Base-by-base conservation (phyloP, 2,113 vertebrate genomes). In the Gadus macrocephalus region DNA sequence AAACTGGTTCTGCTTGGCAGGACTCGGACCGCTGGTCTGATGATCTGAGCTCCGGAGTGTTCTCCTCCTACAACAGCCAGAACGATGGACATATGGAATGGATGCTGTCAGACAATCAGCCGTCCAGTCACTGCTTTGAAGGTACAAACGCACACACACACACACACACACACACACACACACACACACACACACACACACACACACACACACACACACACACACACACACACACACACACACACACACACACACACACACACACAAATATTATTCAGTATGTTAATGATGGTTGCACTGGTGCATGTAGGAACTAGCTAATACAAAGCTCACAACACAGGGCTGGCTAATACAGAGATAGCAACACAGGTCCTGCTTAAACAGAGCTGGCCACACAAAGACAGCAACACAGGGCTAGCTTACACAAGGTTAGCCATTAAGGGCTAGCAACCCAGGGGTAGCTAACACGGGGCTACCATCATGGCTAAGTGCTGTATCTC, bases 11-110 rank as follows among this genome's bases (percentile, higher is more conserved):
- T 4, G 0, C 38, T 38, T 81, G 62, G 2, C 76, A 96, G 94
- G 93, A 93, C 78, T 94, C 93, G 0, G 92, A 92, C 2, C 92
- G 89, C 75, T 94, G 92, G 5, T 96, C 95, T 0, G 95, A 96
- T 72, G 95, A 95, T n/a, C 90, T 95, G 85, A 98, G 96, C 87
- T 98, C 96, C 0, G 96, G 96, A 5, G 92, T 98, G 27, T 94
- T 96, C 64, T 99, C 96, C 0, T 96, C 96, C 0, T 95, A 93
- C 91, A 90, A 86, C 91, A 96, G 95, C 84, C 94, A 93, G 22
- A 68, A 89, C 0, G 95, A 94, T 0, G 87, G 85, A 5, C 89
- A 91, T 19, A 79, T 93, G 84, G 93, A 95, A 73, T 91, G 93
- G 87, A 83, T 91, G 61, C 89, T 91, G 70, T 91, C 91, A 20